A percentile compares a stretch with the other conserved stretches of the same genome.
phyloP scores from a whole-genome alignment of 2,888 invertebrate species.

The Napeogenes inachia region DNA sequence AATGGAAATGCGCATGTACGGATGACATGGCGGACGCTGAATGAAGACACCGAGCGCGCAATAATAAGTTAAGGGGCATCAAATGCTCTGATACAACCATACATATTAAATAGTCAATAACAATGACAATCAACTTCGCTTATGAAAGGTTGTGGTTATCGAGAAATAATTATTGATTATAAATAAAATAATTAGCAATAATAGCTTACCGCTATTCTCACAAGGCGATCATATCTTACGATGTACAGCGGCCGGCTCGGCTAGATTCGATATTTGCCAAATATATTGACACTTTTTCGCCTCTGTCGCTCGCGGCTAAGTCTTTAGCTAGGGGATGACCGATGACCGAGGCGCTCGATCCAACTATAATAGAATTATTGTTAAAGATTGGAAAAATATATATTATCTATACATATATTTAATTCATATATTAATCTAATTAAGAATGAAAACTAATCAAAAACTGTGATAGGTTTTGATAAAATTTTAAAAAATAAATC shows the following conservation, averaged over 20 bases:
- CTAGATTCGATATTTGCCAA: slow-evolving; percentile 49
- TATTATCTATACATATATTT: slow-evolving; percentile 77
- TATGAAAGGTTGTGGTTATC: slow-evolving; percentile 78
- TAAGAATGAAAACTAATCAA: slow-evolving; percentile 77
- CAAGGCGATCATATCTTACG: slow-evolving; percentile 68
- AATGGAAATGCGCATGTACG: slow-evolving; percentile 57
- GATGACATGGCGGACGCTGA: slow-evolving; percentile 55
- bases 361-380: slow-evolving; percentile 75
- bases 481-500: slow-evolving; percentile 71
- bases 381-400: slow-evolving; percentile 73
- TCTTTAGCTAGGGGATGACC: slow-evolving; percentile 29
- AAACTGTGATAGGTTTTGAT: slow-evolving; percentile 79
- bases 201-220: slow-evolving; percentile 72
- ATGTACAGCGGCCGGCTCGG: slow-evolving; percentile 42
- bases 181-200: slow-evolving; percentile 74
- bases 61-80: slow-evolving; percentile 64
- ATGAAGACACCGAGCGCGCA: slow-evolving; percentile 52
- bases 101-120: slow-evolving; percentile 74
- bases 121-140: slow-evolving; percentile 75
- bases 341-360: slow-evolving; percentile 53
- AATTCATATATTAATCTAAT: slow-evolving; percentile 75
- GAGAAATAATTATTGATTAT: slow-evolving; percentile 74
- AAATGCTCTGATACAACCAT: slow-evolving; percentile 60
- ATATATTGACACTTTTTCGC: slow-evolving; percentile 35
- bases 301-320: slow-evolving; percentile 39